phyloP scores from a whole-genome alignment of 2,113 vertebrate genomes.

The Cephalopterus ornatus region DNA sequence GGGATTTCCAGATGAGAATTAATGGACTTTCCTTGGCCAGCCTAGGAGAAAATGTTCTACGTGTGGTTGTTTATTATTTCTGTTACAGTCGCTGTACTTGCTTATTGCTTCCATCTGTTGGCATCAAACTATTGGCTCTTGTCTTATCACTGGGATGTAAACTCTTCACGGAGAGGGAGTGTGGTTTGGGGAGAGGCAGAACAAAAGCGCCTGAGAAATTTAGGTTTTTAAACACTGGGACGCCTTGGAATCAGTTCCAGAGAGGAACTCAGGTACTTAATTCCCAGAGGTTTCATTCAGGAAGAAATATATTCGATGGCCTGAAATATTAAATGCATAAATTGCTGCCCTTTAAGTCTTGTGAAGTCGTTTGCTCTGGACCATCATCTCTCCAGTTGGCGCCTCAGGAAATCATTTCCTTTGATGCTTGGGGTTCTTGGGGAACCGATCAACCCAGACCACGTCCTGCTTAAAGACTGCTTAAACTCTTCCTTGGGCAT shows the following conservation, averaged over 20 bases:
- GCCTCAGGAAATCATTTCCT: not conserved
- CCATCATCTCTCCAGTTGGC: not conserved
- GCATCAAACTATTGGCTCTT: constrained; percentile 36
- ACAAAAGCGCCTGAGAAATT: not conserved
- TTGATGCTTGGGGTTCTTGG: not conserved
- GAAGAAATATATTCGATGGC: not conserved
- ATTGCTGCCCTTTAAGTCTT: not conserved
- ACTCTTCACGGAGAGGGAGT: not conserved
- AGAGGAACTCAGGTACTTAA: not conserved
- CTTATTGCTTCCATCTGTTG: constrained; percentile 62
- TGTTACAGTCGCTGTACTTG: constrained; percentile 49
- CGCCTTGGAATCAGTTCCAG: not conserved
- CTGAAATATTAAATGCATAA: not conserved
- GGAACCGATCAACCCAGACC: not conserved
- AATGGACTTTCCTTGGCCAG: constrained; percentile 57
- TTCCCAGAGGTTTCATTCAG: not conserved
- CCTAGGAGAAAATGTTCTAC: not conserved
- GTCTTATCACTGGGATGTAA: not conserved
- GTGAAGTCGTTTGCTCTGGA: not conserved
- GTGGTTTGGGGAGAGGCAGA: not conserved
- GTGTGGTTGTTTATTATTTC: constrained; percentile 46
- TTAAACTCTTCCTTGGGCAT: not conserved
- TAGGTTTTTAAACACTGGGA: not conserved
- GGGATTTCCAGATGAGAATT: constrained; percentile 63
- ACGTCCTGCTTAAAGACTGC: not conserved